Evolutionary conservation across 2,797 vertebrate genomes (phyloP).

Genomic region (Podarcis lilfordi): DNA sequence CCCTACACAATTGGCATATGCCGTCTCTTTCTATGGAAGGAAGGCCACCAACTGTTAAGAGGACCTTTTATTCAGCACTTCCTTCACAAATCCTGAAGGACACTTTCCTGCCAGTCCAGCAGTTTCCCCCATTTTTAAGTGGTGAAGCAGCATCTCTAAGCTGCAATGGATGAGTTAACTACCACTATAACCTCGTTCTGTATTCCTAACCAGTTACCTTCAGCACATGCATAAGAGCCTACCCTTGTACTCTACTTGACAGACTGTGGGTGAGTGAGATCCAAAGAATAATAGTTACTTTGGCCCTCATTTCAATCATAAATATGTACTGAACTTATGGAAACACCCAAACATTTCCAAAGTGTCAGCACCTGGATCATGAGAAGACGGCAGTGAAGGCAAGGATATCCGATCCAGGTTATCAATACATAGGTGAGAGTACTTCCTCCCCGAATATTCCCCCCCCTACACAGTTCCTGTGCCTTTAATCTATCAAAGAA

Average conservation of each 20-base stretch:
- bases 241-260: neutral
- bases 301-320: neutral
- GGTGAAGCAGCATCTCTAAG: neutral
- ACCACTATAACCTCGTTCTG: neutral
- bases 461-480: neutral
- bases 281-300: neutral
- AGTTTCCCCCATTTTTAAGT: neutral
- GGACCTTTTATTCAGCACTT: neutral
- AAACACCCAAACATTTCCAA: neutral
- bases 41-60: neutral
- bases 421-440: neutral
- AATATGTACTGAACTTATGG: neutral
- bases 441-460: neutral
- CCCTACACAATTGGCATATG: neutral
- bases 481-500: neutral
- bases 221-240: neutral
- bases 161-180: neutral
- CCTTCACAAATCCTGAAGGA: neutral
- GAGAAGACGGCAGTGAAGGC: neutral
- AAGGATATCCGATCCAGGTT: neutral
- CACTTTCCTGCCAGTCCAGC: neutral
- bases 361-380: no score
- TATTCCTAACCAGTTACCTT: neutral
- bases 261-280: neutral
- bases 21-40: neutral